Percentiles rank a stretch among this genome's conserved stretches.
Conservation (phyloP, 2,888 invertebrate genomes). For the Luperina testacea region DNA sequence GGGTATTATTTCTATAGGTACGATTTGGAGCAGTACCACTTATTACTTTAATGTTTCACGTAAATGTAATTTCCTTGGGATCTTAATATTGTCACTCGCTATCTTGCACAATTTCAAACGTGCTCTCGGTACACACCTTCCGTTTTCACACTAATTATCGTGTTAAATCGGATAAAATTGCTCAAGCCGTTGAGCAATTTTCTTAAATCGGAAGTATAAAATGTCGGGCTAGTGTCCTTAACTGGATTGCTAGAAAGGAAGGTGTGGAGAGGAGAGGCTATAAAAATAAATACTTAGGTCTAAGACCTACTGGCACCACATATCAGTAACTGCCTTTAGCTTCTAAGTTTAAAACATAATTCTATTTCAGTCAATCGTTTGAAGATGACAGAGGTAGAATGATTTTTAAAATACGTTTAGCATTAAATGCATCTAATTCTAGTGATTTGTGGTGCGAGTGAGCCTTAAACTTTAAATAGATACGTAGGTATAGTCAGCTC, state of each 20-base stretch:
- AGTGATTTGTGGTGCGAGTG: too few species aligned
- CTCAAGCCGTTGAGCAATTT: slow-evolving; percentile 33
- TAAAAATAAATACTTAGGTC: slow-evolving; percentile 15
- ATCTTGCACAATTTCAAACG: slow-evolving; percentile 37
- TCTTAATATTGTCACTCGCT: background rate
- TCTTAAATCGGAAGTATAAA: slow-evolving; percentile 53
- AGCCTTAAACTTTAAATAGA: too few species aligned
- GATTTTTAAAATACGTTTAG: too few species aligned
- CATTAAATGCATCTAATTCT: too few species aligned
- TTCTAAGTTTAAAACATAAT: background rate
- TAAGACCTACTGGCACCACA: too few species aligned
- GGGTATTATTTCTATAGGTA: background rate
- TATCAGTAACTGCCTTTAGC: background rate
- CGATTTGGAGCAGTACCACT: too few species aligned
- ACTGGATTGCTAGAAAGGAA: slow-evolving; percentile 26
- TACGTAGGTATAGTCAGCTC: too few species aligned
- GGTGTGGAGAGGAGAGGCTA: slow-evolving; percentile 17
- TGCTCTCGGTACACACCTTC: slow-evolving; percentile 18
- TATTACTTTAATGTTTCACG: background rate
- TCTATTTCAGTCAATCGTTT: background rate
- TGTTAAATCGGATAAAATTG: slow-evolving; percentile 37
- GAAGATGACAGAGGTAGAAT: too few species aligned
- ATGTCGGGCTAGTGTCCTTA: slow-evolving; percentile 25
- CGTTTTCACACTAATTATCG: slow-evolving; percentile 36
- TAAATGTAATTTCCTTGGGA: slow-evolving; percentile 3